phyloP scores from a whole-genome alignment of 2,888 invertebrate genomes.

The Melipona bicolor region DNA sequence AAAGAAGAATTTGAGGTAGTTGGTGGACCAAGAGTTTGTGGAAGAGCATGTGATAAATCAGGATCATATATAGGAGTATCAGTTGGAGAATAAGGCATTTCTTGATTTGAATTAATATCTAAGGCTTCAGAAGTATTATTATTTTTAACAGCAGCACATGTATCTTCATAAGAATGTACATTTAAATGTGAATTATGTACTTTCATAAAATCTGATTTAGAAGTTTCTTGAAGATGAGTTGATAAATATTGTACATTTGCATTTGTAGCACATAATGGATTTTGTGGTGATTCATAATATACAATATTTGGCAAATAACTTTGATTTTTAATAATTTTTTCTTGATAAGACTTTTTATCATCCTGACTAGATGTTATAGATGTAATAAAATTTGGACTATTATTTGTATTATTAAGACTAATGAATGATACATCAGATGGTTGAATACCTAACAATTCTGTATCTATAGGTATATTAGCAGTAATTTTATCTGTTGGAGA shows the following conservation, averaged over 20 bases:
- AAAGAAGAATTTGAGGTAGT: conserved; percentile 34
- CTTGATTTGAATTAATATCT: conserved; percentile 45
- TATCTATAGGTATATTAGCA: conserved; percentile 67
- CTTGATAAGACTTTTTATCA: conserved; percentile 29
- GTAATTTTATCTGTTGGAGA: conserved; percentile 80
- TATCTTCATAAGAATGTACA: conserved; percentile 6
- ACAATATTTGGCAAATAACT: conserved; percentile 49
- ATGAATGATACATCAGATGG: conserved; percentile 75
- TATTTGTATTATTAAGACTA: conserved; percentile 48
- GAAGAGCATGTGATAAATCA: conserved; percentile 61
- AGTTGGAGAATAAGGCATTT: conserved; percentile 77
- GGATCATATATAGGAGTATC: conserved; percentile 75
- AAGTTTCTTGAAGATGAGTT: conserved; percentile 24
- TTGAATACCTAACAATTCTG: conserved; percentile 73
- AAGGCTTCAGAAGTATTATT: conserved; percentile 14
- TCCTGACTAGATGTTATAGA: conserved; percentile 18
- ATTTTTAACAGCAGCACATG: conserved; percentile 6
- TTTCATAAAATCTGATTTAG: conserved; percentile 22
- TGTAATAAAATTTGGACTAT: conserved; percentile 32
- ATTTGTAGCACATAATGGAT: conserved; percentile 31
- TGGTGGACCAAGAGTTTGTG: conserved; percentile 33
- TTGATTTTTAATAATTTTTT: conserved; percentile 49
- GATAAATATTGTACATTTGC: conserved; percentile 63
- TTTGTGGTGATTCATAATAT: conserved; percentile 15
- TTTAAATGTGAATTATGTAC: conserved; percentile 24